Conservation (phyloP, 2,888 invertebrate genomes). For the Ormyrus thymus region DNA sequence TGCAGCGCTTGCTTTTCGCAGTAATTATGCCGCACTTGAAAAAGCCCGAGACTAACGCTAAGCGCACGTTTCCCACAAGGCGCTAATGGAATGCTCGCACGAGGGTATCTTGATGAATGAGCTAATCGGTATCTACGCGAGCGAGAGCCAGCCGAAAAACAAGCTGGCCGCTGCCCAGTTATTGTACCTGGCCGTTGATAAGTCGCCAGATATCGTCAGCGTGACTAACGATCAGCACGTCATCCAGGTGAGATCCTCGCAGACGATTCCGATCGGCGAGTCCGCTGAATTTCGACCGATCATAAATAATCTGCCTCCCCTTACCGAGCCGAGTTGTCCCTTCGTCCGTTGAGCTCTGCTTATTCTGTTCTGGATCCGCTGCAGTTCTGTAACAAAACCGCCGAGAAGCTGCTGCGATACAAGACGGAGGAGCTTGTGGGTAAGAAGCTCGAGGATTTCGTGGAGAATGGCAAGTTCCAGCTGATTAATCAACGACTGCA, state of each 20-base stretch:
- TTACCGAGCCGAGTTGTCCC: not conserved
- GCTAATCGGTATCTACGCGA: conserved; percentile 86
- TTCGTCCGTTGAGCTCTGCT: not conserved
- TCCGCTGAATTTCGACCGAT: not conserved
- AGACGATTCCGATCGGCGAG: not conserved
- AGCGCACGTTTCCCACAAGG: conserved; percentile 66
- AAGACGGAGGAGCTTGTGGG: conserved; percentile 80
- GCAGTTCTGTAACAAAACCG: conserved; percentile 88
- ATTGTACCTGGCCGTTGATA: conserved; percentile 90
- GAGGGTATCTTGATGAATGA: conserved; percentile 79
- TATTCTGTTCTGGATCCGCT: not conserved
- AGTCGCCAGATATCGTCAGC: conserved; percentile 90
- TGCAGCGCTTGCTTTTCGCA: too few species aligned
- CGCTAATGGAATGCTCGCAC: conserved; percentile 77
- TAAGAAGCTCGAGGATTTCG: conserved; percentile 78
- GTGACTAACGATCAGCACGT: conserved; percentile 90
- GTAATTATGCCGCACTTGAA: too few species aligned
- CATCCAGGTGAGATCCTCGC: conserved; percentile 80
- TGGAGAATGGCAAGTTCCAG: conserved; percentile 76
- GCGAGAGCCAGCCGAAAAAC: conserved; percentile 85
- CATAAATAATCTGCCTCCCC: conserved; percentile 24
- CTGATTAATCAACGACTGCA: conserved; percentile 80
- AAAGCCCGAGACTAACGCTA: too few species aligned
- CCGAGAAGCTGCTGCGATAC: conserved; percentile 88
- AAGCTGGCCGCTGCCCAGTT: conserved; percentile 88